Evolutionary conservation across 2,797 vertebrate species (phyloP).

Genomic region (Sebastiscus albofasciatus): DNA sequence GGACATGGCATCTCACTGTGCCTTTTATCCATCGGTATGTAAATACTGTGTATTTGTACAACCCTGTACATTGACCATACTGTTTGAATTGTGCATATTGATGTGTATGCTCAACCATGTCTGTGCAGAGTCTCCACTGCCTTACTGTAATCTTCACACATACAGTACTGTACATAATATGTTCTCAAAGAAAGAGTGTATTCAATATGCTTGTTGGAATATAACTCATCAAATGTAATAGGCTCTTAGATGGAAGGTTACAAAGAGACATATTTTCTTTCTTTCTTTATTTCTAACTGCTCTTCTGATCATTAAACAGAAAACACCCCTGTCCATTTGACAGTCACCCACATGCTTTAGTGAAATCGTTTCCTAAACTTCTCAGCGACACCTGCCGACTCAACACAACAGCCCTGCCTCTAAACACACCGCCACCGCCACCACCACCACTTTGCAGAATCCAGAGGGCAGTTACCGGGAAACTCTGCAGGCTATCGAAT

Average conservation of each 20-base stretch:
- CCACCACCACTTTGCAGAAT: background rate
- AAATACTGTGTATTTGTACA: background rate
- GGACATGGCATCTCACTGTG: conserved; percentile 6
- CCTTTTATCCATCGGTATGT: conserved; percentile 9
- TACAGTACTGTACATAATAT: background rate
- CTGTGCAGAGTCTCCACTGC: background rate
- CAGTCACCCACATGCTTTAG: background rate
- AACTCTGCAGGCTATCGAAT: conserved; percentile 20
- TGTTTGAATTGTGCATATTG: background rate
- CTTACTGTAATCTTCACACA: background rate
- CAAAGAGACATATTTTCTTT: background rate
- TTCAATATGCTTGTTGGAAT: background rate
- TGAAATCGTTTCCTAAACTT: conserved; percentile 38
- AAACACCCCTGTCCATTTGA: background rate
- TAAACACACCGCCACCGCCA: background rate
- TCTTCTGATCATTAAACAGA: conserved; percentile 17
- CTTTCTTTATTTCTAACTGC: background rate
- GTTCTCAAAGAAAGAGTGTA: background rate
- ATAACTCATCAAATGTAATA: background rate
- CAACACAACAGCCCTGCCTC: background rate
- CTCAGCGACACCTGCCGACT: conserved; percentile 30
- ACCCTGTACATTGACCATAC: background rate
- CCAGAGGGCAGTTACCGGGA: conserved; percentile 32
- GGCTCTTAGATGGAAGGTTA: background rate
- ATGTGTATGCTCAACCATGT: background rate